Percentiles rank a stretch among this genome's conserved stretches.
These are phyloP conservation scores for Sphecodes monilicornis DNA, from an alignment of 2,888 invertebrate species.

Conservation along the genomic window DNA sequence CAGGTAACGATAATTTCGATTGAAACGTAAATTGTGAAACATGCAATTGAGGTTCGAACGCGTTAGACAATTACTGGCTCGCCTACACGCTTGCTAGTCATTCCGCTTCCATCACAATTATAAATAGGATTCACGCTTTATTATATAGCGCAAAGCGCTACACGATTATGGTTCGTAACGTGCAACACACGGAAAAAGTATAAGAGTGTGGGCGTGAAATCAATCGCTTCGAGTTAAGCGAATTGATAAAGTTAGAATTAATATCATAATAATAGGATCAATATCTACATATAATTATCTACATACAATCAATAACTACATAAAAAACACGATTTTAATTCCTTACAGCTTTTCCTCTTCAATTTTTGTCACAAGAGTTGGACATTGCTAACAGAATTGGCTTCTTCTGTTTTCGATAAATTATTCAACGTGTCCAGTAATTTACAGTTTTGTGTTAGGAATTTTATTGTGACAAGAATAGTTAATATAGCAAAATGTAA, in stretches of 20 bases:
- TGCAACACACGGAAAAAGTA: conserved; percentile 40
- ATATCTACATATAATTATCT: too few relatives aligned
- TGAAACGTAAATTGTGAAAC: conserved; percentile 69
- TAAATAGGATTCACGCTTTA: conserved; percentile 73
- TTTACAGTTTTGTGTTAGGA: background rate
- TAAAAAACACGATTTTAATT: background rate
- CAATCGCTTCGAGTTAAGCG: background rate
- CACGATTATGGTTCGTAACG: conserved; percentile 62
- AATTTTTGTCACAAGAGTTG: background rate
- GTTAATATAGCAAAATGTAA: background rate
- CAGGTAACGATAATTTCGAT: conserved; percentile 66
- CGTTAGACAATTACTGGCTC: conserved; percentile 34
- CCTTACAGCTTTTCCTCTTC: background rate
- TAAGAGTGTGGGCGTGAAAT: background rate
- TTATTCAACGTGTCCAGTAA: background rate
- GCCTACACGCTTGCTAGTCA: conserved; percentile 32
- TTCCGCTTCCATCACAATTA: conserved; percentile 59
- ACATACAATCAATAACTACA: too few relatives aligned
- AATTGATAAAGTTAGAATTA: background rate
- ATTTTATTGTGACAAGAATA: background rate
- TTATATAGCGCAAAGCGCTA: conserved; percentile 52
- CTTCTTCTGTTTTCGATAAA: background rate
- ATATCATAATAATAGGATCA: too few relatives aligned
- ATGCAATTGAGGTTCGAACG: conserved; percentile 61
- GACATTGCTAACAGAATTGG: background rate